phyloP scores from a whole-genome alignment of 2,113 vertebrate genomes.

The Corythoichthys haematopterus region DNA sequence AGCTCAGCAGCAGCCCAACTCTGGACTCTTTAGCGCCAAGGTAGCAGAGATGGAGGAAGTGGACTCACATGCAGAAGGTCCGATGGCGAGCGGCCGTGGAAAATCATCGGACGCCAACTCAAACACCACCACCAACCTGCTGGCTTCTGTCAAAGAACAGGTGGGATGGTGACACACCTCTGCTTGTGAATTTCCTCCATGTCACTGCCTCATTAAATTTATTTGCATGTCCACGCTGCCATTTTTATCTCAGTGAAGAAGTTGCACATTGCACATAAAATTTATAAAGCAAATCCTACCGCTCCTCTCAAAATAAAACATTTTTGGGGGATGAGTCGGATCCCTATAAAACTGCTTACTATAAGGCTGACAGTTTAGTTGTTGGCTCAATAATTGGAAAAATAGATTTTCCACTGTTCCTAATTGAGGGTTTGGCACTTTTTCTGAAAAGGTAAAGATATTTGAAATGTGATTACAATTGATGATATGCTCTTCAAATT shows the following conservation, averaged over 20 bases:
- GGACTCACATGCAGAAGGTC: slow-evolving; percentile 47
- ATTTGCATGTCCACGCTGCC: neutral
- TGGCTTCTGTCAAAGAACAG: slow-evolving; percentile 71
- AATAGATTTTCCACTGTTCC: no score
- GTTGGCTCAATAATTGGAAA: no score
- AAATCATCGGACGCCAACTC: slow-evolving; percentile 17
- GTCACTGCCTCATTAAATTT: neutral
- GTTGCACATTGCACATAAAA: neutral
- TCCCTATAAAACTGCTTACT: no score
- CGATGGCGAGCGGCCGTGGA: slow-evolving; percentile 32
- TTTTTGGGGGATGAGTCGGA: no score
- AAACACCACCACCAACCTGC: slow-evolving; percentile 58
- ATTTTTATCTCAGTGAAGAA: neutral
- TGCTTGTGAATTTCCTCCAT: neutral
- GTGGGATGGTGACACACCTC: slow-evolving; percentile 45
- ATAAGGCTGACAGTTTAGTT: no score
- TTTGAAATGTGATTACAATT: no score
- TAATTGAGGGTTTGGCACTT: no score
- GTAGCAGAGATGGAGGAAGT: slow-evolving; percentile 55
- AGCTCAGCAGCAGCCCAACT: slow-evolving; percentile 39
- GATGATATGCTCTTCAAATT: no score
- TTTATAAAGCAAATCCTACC: neutral
- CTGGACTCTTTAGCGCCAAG: slow-evolving; percentile 19
- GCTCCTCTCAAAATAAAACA: slow-evolving; percentile 14
- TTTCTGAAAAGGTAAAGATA: no score